Evolutionary conservation across 2,797 vertebrate species (phyloP).

Genomic region (Siniperca obscura): DNA sequence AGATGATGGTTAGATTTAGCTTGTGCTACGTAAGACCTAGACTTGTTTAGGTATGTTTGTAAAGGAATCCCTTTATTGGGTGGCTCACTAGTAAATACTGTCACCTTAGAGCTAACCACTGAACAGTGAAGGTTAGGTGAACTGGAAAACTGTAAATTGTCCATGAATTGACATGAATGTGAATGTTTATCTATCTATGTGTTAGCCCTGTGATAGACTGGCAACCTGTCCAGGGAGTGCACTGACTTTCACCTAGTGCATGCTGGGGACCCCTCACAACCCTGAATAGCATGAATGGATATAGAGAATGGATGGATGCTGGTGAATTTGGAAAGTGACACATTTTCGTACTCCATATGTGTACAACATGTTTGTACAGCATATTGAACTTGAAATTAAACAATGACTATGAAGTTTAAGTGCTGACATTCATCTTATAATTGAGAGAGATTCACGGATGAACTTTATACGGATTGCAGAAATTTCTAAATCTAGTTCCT

Average conservation of each 20-base stretch:
- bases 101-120: not conserved
- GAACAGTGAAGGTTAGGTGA: not conserved
- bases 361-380: not conserved
- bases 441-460: not conserved
- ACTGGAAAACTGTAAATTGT: not conserved
- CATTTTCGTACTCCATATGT: not conserved
- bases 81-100: not conserved
- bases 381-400: not conserved
- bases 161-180: not conserved
- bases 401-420: not conserved
- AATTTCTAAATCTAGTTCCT: not conserved
- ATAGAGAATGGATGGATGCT: not conserved
- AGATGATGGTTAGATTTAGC: not conserved
- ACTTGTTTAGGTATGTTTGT: not conserved
- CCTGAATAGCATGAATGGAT: not conserved
- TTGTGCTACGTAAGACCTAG: not conserved
- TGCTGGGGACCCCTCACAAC: not conserved
- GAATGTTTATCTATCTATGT: not conserved
- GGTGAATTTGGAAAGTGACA: not conserved
- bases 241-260: not conserved
- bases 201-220: not conserved
- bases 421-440: not conserved
- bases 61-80: not conserved
- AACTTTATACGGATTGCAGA: not conserved
- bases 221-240: not conserved